Base-by-base conservation (phyloP, 2,888 invertebrate species). In the Sinodicranocentrus sp. region DNA sequence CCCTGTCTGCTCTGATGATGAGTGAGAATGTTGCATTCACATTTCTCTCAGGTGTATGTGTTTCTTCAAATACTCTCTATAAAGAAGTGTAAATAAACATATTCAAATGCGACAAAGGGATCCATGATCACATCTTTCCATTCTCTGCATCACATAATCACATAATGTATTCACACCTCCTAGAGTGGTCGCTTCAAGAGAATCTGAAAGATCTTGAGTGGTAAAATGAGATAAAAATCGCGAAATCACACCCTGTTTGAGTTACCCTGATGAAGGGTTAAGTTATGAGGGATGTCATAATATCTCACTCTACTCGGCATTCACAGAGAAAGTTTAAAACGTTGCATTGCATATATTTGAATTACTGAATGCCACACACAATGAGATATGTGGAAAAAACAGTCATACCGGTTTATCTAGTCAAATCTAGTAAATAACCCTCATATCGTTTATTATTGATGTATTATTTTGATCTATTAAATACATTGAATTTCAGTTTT, bases 141-240 rank as follows among this genome's bases (percentile, higher is more conserved):
- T 48, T 44, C 28, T 54, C 54, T 54, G 67, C 67, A 57, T 71
- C 19, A 72, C 54, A 68, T n/a, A n/a, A n/a, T n/a, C n/a, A n/a
- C n/a, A n/a, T 79, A 79, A 63, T 71, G 19, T 79, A 79, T 79
- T 80, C 72, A 67, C 80, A 80, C 80, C 80, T 80, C 80, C 80
- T 33, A 80, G 80, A 48, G 80, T 26, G 63, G 33, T 23, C 59
- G 5, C 48, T 33, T 28, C 26, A 71, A 57, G 52, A 23, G n/a
- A 48, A 26, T 19, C 2, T 52, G 59, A 52, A 63, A 26, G n/a
- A 65, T 48, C 61, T 61, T 61, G 71, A 79, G 71, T 71, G 70
- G 71, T 72, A 54, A 72, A 80, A 80, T 61, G 52, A 80, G 80
- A 80, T 80, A 80, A 80, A 79, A 80, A 80, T 80, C 80, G 80